Percentiles rank a stretch among this genome's conserved stretches.
phyloP scores from a whole-genome alignment of 2,113 vertebrate genomes.

The Oxyura jamaicensis region DNA sequence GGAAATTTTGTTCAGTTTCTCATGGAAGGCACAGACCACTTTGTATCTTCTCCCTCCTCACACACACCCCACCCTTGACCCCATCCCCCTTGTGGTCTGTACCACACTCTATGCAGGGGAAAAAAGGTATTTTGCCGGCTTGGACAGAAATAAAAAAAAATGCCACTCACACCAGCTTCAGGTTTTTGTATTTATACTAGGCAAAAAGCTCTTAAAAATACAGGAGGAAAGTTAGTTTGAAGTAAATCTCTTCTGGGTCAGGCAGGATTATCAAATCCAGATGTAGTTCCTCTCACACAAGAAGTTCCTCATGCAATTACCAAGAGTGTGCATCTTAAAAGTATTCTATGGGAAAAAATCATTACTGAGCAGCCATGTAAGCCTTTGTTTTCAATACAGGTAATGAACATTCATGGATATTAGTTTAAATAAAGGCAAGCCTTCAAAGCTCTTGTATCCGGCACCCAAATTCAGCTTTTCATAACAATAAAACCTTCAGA shows the following conservation, averaged over 20 bases:
- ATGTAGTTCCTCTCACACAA: not conserved
- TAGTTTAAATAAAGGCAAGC: not conserved
- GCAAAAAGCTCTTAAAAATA: not conserved
- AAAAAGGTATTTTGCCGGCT: not conserved
- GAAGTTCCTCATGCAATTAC: not conserved
- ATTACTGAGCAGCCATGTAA: not conserved
- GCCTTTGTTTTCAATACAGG: not conserved
- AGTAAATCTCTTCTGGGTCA: not conserved
- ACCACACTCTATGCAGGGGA: accelerated
- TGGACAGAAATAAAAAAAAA: not conserved
- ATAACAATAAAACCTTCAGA: not conserved
- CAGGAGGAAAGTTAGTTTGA: not conserved
- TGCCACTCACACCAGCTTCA: not conserved
- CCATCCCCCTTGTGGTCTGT: not conserved
- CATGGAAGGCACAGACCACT: not conserved
- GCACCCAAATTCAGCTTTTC: not conserved
- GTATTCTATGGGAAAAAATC: not conserved
- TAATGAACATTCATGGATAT: not conserved
- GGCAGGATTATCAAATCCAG: conserved; percentile 17
- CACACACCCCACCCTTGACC: not conserved
- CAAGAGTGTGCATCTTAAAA: not conserved
- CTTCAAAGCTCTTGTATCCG: not conserved
- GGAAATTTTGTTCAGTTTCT: not conserved
- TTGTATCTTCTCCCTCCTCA: not conserved
- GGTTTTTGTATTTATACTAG: not conserved